Conservation (phyloP, 2,113 vertebrate genomes). For the Crotalus helleri region DNA sequence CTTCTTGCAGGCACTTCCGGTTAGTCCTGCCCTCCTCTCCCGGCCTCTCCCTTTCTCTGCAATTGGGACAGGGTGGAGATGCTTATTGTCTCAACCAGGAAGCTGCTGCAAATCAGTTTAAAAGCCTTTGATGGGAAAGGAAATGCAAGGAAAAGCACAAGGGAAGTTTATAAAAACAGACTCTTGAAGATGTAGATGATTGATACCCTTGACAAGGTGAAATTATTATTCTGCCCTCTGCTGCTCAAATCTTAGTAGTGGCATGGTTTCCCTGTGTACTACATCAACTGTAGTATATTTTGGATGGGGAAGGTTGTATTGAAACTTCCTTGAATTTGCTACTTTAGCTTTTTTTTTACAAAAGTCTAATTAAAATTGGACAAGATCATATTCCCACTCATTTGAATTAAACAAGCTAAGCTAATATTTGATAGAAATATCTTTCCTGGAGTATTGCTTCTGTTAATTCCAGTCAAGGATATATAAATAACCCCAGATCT, state of each 20-base stretch:
- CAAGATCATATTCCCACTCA: not conserved
- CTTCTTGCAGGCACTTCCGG: conserved; percentile 28
- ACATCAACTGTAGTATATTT: not conserved
- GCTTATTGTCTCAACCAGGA: conserved; percentile 5
- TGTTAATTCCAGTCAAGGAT: not conserved
- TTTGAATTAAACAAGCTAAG: not conserved
- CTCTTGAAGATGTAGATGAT: not conserved
- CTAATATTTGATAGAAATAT: not conserved
- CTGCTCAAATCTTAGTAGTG: not conserved
- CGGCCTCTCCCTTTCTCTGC: not conserved
- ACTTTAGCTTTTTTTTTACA: not conserved
- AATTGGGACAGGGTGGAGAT: not conserved
- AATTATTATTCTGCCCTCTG: conserved; percentile 38
- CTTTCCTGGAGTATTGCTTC: not conserved
- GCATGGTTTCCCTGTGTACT: not conserved
- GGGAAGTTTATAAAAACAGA: not conserved
- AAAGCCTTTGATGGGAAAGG: conserved; percentile 11
- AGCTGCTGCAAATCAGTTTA: conserved; percentile 43
- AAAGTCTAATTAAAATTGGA: not conserved
- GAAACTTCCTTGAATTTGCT: not conserved
- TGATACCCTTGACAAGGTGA: not conserved
- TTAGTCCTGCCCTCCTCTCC: not conserved
- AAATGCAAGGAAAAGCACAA: not conserved
- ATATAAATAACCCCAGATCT: conserved; percentile 10
- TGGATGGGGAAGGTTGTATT: not conserved